A percentile compares a stretch with the other conserved stretches of the same genome.
Conservation (phyloP, 2,888 invertebrate species). For the Athalia rosae region DNA sequence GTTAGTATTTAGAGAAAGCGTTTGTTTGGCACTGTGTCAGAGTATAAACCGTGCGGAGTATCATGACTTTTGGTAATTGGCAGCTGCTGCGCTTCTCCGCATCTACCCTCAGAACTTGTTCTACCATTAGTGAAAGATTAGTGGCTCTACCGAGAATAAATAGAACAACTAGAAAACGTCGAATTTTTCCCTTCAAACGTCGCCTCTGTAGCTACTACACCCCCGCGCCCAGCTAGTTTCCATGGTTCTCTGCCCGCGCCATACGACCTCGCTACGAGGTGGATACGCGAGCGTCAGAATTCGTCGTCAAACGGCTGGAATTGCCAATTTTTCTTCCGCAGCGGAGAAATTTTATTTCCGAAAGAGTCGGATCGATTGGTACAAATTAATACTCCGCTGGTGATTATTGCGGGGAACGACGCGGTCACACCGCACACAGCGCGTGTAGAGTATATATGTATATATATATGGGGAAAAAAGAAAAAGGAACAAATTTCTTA, state of each 20-base stretch:
- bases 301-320: too few relatives aligned
- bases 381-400: neutral
- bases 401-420: neutral
- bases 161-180: too few relatives aligned
- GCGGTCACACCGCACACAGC: neutral
- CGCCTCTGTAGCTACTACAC: too few relatives aligned
- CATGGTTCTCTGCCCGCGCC: too few relatives aligned
- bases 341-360: too few relatives aligned
- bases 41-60: conserved; percentile 6
- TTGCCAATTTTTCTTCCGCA: too few relatives aligned
- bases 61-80: conserved; percentile 30
- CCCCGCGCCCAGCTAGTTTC: too few relatives aligned
- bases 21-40: conserved; percentile 44
- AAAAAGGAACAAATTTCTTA: neutral
- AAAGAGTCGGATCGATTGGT: too few relatives aligned
- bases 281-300: too few relatives aligned
- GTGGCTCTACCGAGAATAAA: conserved; percentile 8
- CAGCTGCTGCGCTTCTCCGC: conserved; percentile 14
- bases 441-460: neutral
- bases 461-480: neutral
- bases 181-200: too few relatives aligned
- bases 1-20: conserved; percentile 26
- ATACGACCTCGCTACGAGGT: too few relatives aligned
- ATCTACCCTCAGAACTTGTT: conserved; percentile 26
- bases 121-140: conserved; percentile 48